Conservation (phyloP, 1,140 invertebrate genomes). For the Dreissena polymorpha region DNA sequence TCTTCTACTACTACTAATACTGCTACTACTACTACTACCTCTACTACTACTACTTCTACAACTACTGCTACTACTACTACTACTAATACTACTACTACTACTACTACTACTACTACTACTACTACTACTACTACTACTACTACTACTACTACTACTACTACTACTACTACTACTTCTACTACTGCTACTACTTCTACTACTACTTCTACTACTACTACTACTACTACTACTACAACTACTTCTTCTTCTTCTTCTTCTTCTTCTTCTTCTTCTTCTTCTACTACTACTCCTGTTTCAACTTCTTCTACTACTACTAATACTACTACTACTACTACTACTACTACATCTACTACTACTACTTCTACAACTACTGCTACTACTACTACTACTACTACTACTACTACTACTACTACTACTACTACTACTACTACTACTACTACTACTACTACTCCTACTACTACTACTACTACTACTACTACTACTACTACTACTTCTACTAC, state of each 20-base stretch:
- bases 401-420: no score
- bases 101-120: not conserved
- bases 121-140: not conserved
- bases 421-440: no score
- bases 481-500: not conserved
- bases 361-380: no score
- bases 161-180: not conserved
- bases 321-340: not conserved
- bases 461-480: not conserved
- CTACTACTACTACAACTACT: not conserved
- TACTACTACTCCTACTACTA: no score
- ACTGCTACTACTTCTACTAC: not conserved
- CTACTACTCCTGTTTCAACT: constrained; percentile 19
- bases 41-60: not conserved
- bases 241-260: not conserved
- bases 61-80: not conserved
- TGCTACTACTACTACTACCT: not conserved
- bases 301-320: no score
- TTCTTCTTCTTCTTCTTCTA: constrained; percentile 9
- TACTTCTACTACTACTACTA: not conserved
- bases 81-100: no score
- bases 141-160: not conserved
- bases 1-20: no score
- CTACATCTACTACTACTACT: no score
- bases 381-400: no score